Evolutionary conservation across 2,113 vertebrate genomes (phyloP).

Genomic region (Bettongia penicillata): DNA sequence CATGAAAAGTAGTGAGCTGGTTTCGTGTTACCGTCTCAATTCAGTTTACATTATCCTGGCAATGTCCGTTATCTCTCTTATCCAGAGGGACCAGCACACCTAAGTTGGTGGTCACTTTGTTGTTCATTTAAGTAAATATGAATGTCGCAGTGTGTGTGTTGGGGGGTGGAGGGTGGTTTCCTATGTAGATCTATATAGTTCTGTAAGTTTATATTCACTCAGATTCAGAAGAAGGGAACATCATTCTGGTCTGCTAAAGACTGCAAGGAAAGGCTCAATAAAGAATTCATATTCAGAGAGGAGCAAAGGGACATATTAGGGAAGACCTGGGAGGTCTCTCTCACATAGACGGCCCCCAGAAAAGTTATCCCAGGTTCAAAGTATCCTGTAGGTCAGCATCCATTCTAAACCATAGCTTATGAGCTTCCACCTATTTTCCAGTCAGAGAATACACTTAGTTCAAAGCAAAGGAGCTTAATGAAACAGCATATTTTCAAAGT

Average conservation of each 20-base stretch:
- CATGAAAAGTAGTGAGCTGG: background rate
- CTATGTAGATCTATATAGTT: slow-evolving; percentile 5
- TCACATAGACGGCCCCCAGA: background rate
- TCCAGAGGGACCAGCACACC: background rate
- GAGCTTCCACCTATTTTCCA: background rate
- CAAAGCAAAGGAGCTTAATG: background rate
- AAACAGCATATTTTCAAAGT: background rate
- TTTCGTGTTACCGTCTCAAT: background rate
- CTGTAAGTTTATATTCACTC: slow-evolving; percentile 54
- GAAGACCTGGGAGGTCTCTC: background rate
- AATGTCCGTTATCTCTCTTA: background rate
- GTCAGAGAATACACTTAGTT: background rate
- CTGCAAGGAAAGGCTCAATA: slow-evolving; percentile 49
- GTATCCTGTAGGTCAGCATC: background rate
- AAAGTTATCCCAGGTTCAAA: background rate
- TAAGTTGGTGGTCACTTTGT: background rate
- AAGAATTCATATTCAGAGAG: slow-evolving; percentile 28
- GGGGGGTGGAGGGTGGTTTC: too few species aligned
- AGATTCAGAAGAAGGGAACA: slow-evolving; percentile 3
- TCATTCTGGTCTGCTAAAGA: slow-evolving; percentile 27
- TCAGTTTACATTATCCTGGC: background rate
- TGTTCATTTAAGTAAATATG: background rate
- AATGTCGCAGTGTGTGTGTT: background rate
- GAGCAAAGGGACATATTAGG: slow-evolving; percentile 1
- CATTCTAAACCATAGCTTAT: background rate